Evolutionary conservation across 2,113 vertebrate species (phyloP).

Genomic region (Aphyosemion australe): DNA sequence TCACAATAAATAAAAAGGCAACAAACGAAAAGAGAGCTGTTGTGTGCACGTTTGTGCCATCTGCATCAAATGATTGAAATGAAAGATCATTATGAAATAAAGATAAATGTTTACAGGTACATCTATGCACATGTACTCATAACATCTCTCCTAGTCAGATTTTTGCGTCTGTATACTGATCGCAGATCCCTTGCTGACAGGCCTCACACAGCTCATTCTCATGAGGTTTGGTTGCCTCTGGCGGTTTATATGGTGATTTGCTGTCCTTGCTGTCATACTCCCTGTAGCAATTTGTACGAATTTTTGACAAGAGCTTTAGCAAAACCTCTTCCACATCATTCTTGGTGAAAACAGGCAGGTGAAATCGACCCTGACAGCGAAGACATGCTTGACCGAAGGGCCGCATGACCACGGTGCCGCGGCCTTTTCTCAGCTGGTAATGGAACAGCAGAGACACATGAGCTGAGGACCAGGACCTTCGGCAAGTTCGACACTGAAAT

Average conservation of each 20-base stretch:
- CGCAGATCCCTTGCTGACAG: constrained; percentile 3
- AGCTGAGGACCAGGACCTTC: constrained; percentile 56
- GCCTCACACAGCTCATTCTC: constrained; percentile 9
- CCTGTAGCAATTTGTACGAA: constrained; percentile 63
- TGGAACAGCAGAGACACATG: constrained; percentile 57
- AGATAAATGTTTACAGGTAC: too few relatives aligned
- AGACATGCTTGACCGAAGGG: constrained; percentile 65
- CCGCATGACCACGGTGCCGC: constrained; percentile 63
- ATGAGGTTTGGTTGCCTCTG: constrained; percentile 12
- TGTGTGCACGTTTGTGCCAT: too few relatives aligned
- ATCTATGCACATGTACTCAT: too few relatives aligned
- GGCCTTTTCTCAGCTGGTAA: constrained; percentile 49
- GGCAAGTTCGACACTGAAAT: constrained; percentile 54
- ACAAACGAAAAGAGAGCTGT: too few relatives aligned
- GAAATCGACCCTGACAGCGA: constrained; percentile 17
- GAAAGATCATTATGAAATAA: too few relatives aligned
- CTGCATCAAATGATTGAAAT: too few relatives aligned
- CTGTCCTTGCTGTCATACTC: background rate
- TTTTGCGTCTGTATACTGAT: background rate
- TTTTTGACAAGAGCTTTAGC: constrained; percentile 44
- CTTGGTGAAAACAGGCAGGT: constrained; percentile 39
- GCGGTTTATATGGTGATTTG: background rate
- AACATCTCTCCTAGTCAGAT: background rate
- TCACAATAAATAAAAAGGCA: background rate
- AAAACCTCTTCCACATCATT: constrained; percentile 27